phyloP scores from a whole-genome alignment of 1,140 invertebrate genomes.

The Brachionus koreanus region DNA sequence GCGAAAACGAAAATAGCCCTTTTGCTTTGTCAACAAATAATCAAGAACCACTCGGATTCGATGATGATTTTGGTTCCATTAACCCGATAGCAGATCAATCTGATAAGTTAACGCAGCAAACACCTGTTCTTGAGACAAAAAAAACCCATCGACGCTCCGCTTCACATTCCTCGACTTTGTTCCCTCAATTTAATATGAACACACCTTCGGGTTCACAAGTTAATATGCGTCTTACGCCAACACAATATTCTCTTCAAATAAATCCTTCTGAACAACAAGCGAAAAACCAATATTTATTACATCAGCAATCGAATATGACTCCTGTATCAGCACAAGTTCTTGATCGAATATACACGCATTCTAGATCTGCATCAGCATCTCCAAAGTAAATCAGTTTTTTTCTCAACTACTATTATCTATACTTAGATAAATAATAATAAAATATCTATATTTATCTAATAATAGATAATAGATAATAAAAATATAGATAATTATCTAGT shows the following conservation, averaged over 20 bases:
- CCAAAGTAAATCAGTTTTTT: not conserved
- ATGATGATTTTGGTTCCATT: slow-evolving; percentile 28
- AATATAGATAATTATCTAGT: no score
- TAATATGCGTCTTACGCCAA: not conserved
- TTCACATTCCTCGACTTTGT: slow-evolving; percentile 19
- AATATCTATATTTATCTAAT: no score
- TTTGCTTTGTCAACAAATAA: not conserved
- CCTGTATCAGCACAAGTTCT: not conserved
- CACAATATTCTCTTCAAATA: not conserved
- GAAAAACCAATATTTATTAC: not conserved
- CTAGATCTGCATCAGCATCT: slow-evolving; percentile 6
- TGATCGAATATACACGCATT: slow-evolving; percentile 18
- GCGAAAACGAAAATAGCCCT: not conserved
- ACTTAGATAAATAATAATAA: no score
- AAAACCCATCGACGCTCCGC: slow-evolving; percentile 35
- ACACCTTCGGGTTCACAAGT: not conserved
- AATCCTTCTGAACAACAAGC: not conserved
- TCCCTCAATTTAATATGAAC: not conserved
- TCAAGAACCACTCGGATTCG: slow-evolving; percentile 25
- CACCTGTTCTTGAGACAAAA: not conserved
- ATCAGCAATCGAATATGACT: not conserved
- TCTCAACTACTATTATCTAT: no score
- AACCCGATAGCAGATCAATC: not conserved
- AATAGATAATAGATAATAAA: no score
- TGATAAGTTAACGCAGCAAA: not conserved